A percentile compares a stretch with the other conserved stretches of the same genome.
These are phyloP conservation scores for Drosophila dives DNA, from an alignment of 2,888 invertebrate species.

Conservation along the genomic window DNA sequence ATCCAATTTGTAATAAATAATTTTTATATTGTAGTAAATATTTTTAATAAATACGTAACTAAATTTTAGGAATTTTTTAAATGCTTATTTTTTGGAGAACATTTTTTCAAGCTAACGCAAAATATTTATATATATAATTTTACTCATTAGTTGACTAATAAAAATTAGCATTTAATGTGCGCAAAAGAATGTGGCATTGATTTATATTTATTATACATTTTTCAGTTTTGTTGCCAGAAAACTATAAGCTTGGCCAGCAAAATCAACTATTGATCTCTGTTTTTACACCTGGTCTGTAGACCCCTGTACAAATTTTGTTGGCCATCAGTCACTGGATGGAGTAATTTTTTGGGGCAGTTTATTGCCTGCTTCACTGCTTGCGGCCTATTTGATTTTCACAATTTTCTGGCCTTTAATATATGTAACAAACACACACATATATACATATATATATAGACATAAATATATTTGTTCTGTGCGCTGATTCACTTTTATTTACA, in stretches of 20 bases:
- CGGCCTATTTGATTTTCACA: slow-evolving; percentile 35
- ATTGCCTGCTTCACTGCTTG: slow-evolving; percentile 1
- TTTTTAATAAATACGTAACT: not conserved
- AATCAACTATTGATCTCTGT: not conserved
- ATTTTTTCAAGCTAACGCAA: too few species aligned
- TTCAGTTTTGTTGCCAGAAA: not conserved
- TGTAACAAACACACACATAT: not conserved
- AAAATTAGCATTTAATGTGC: not conserved
- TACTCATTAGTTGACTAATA: not conserved
- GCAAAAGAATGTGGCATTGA: not conserved
- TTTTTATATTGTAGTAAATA: not conserved
- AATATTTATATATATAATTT: not conserved
- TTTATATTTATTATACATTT: not conserved
- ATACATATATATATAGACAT: not conserved
- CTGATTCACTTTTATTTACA: slow-evolving; percentile 42
- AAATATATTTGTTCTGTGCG: not conserved
- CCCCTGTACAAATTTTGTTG: slow-evolving; percentile 15
- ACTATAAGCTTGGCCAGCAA: not conserved
- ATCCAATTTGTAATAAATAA: not conserved
- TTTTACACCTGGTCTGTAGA: slow-evolving; percentile 18
- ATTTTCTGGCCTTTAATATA: slow-evolving; percentile 21
- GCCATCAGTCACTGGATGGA: slow-evolving; percentile 12
- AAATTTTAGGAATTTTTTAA: not conserved
- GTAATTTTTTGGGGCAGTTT: not conserved
- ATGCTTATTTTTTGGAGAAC: too few species aligned